phyloP scores from a whole-genome alignment of 2,113 vertebrate genomes.

The Phalacrocorax carbo region DNA sequence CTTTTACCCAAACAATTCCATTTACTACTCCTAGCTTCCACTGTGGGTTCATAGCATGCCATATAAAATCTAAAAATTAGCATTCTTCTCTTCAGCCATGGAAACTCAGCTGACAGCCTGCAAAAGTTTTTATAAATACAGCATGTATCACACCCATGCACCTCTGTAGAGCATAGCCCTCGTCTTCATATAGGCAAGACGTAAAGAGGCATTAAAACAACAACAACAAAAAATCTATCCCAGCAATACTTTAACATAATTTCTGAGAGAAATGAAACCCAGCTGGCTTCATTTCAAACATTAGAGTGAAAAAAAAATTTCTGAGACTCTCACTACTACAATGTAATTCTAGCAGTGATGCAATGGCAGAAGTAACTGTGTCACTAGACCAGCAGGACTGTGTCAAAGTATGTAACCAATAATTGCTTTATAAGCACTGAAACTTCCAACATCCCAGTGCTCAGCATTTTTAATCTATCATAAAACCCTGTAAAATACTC shows the following conservation, averaged over 20 bases:
- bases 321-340: neutral
- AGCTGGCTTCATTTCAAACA: neutral
- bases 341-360: neutral
- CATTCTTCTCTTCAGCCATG: neutral
- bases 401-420: neutral
- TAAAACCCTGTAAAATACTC: neutral
- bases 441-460: neutral
- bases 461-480: neutral
- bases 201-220: neutral
- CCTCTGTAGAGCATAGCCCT: neutral
- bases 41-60: neutral
- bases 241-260: neutral
- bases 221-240: neutral
- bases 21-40: neutral
- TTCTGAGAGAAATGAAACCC: neutral
- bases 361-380: neutral
- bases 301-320: neutral
- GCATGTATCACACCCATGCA: neutral
- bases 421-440: neutral
- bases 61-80: neutral
- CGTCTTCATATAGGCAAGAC: neutral
- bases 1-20: neutral
- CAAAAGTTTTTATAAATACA: neutral
- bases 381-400: neutral
- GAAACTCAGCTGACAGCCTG: neutral